Percentiles rank a stretch among this genome's conserved stretches.
phyloP scores from a whole-genome alignment of 2,888 invertebrate genomes.

The Cordylochernes scorpioides region DNA sequence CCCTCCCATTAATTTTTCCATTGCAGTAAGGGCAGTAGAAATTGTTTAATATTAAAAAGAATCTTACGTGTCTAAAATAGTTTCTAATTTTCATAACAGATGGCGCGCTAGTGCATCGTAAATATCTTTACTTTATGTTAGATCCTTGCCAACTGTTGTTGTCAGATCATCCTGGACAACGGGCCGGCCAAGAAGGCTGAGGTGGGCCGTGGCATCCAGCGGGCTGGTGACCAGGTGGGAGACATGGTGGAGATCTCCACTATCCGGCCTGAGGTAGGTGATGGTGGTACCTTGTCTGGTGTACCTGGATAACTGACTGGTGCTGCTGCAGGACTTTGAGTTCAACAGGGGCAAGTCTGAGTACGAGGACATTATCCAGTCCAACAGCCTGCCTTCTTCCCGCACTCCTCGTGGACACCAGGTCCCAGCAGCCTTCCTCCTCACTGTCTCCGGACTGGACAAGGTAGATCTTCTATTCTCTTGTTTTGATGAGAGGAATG shows the following conservation, averaged over 20 bases:
- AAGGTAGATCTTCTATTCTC: slow-evolving; percentile 25
- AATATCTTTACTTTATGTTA: too few species aligned
- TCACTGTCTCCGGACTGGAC: slow-evolving; percentile 50
- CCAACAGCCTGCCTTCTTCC: slow-evolving; percentile 38
- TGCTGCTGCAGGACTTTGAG: slow-evolving; percentile 21
- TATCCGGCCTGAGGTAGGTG: slow-evolving; percentile 39
- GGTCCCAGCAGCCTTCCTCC: slow-evolving; percentile 60
- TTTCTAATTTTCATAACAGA: too few species aligned
- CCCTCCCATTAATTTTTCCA: too few species aligned
- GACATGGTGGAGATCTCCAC: slow-evolving; percentile 51
- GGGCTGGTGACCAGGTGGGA: slow-evolving; percentile 38
- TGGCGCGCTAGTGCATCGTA: too few species aligned
- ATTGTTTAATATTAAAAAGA: too few species aligned
- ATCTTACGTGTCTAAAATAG: too few species aligned
- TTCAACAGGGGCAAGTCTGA: slow-evolving; percentile 32
- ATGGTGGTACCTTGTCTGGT: slow-evolving; percentile 34
- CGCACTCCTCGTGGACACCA: slow-evolving; percentile 51
- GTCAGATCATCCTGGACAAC: slow-evolving; percentile 41
- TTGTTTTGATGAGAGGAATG: not conserved
- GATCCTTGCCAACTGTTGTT: too few species aligned
- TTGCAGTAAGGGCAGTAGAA: too few species aligned
- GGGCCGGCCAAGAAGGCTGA: slow-evolving; percentile 34
- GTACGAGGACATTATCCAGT: slow-evolving; percentile 60
- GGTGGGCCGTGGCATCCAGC: slow-evolving; percentile 35
- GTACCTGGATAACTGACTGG: too few species aligned